Evolutionary conservation across 2,113 vertebrate genomes (phyloP), one percentile per base, ranked within the genome.

Genomic region (Hippolais icterina): DNA sequence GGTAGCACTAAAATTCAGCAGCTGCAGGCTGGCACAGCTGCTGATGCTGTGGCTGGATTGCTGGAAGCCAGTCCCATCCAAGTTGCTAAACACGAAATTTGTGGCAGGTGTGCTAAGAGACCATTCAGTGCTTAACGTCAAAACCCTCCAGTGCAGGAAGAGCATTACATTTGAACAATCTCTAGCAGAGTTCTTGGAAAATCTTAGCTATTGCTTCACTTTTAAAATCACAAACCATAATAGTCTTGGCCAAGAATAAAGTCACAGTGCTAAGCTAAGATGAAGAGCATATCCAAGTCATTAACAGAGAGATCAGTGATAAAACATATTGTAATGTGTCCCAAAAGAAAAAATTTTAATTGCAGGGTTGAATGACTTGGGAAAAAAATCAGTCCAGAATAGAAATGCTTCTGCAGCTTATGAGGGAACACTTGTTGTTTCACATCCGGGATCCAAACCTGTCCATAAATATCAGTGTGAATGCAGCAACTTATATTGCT

Each of bases 1-100:
- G 20, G 18, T 14, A 75, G 63, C 13, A 37, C 9, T 7, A 53
- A 46, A 54, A 47, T 61, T 5, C 33, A 81, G 69, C 74, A 76
- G 65, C 69, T 89, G 86, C 81, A 89, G 69, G 35, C 72, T 75
- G 44, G 52, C 54, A 85, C 78, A 93, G 83, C 56, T 95, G 91
- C 3, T 42, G 44, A 27, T 7, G 6, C 52, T 68, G 9, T 19
- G 47, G 44, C 22, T 63, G 59, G 49, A 68, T 44, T 87, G 61
- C 65, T 64, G 72, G 44, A 46, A 81, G 86, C 53, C 22, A 53
- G 57, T 33, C 37, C 35, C 10, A 5, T 24, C 33, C 35, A 47
- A 46, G 25, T 77, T 75, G 52, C 64, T 87, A 61, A 90, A 65
- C 15, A 54, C 1, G 15, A 75, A 65, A 83, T 91, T 47, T 57